Percentiles rank a stretch among this genome's conserved stretches.
These are phyloP conservation scores for Pelodytes ibericus DNA, from an alignment of 2,797 vertebrate species.

Conservation along the genomic window DNA sequence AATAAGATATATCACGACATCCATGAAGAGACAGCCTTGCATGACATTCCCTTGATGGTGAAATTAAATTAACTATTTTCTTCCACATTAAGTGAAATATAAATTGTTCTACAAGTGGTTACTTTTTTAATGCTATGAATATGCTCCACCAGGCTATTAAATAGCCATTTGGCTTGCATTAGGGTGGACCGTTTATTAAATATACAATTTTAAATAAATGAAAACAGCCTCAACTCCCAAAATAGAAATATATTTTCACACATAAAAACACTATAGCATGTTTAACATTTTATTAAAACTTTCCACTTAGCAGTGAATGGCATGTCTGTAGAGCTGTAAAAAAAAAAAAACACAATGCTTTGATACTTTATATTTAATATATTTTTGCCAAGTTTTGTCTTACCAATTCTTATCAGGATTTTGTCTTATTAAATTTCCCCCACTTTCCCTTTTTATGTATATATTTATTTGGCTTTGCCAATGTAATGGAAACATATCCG, in stretches of 20 bases:
- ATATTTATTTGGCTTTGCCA: not conserved
- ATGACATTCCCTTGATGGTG: conserved; percentile 72
- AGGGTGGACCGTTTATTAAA: conserved; percentile 68
- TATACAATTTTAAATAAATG: conserved; percentile 73
- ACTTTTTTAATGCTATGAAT: conserved; percentile 71
- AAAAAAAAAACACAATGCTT: not conserved
- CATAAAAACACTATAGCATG: conserved; percentile 29
- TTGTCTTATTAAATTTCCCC: conserved; percentile 1
- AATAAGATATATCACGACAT: conserved; percentile 63
- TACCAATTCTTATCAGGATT: conserved; percentile 4
- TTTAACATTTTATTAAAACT: conserved; percentile 40
- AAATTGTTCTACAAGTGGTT: conserved; percentile 69
- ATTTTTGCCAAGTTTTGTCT: conserved; percentile 10
- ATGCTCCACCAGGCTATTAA: conserved; percentile 71
- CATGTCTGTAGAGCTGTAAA: conserved; percentile 6
- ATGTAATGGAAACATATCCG: not conserved
- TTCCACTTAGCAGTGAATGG: conserved; percentile 35
- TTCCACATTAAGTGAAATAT: conserved; percentile 70
- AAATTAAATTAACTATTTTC: conserved; percentile 75
- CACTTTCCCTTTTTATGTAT: conserved; percentile 2
- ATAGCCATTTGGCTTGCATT: conserved; percentile 75
- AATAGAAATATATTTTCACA: conserved; percentile 57
- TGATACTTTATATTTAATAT: conserved; percentile 23
- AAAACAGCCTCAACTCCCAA: conserved; percentile 72
- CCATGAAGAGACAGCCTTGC: conserved; percentile 75